Percentiles rank a stretch among this genome's conserved stretches.
phyloP scores from a whole-genome alignment of 2,888 invertebrate species.

The Belgica antarctica region DNA sequence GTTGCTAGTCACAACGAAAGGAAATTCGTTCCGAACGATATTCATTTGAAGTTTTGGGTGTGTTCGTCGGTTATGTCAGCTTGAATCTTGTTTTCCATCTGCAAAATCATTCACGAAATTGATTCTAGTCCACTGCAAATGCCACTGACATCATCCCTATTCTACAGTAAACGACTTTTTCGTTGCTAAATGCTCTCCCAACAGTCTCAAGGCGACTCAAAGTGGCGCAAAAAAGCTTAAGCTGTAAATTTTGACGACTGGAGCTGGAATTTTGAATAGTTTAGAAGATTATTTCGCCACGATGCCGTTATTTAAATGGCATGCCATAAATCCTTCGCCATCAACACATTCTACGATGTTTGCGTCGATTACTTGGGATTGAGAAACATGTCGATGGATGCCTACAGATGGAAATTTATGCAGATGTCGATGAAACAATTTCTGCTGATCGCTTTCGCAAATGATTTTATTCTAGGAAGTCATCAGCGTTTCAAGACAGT shows the following conservation, averaged over 20 bases:
- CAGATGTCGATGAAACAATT: neutral
- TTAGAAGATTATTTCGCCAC: neutral
- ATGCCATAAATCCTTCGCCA: slow-evolving; percentile 15
- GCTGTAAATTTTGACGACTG: neutral
- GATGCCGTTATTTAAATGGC: slow-evolving; percentile 7
- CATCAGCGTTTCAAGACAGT: neutral
- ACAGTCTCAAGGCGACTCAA: neutral
- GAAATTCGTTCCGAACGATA: too few relatives aligned
- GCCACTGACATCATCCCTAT: too few relatives aligned
- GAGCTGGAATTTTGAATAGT: neutral
- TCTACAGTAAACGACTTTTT: too few relatives aligned
- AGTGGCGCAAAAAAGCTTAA: neutral
- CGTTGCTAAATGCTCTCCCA: neutral
- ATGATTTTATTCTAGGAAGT: neutral
- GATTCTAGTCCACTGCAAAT: too few relatives aligned
- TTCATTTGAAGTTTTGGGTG: too few relatives aligned
- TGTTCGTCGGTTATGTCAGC: too few relatives aligned
- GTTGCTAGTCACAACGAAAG: too few relatives aligned
- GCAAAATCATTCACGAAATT: too few relatives aligned
- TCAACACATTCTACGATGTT: neutral
- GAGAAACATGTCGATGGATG: neutral
- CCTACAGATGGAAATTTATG: neutral
- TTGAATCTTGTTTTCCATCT: too few relatives aligned
- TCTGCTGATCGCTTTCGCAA: neutral
- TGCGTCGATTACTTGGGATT: too few relatives aligned